Evolutionary conservation across 2,888 invertebrate genomes (phyloP), one percentile per base, ranked within the genome.

Genomic region (Psylliodes chrysocephalus): DNA sequence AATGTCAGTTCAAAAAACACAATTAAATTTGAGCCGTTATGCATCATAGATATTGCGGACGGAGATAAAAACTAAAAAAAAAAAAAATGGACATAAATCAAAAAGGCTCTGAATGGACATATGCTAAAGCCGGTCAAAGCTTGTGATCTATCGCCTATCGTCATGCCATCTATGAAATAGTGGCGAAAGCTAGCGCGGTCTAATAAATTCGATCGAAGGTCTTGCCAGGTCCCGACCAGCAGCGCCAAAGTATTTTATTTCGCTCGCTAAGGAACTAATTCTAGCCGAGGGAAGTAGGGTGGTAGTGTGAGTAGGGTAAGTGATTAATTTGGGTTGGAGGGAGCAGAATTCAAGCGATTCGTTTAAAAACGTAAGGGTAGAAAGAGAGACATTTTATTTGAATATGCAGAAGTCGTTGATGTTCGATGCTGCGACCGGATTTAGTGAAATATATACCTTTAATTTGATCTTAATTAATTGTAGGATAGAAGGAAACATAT

Each of bases 111-210:
- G 66, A 60, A 62, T 60, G 54, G 60, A 42, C 66, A 56, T 55
- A 47, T 35, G 54, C 38, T 61, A 53, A 61, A 46, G 46, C 44
- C 46, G 46, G 14, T 44, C 42, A 69, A 65, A 60, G 61, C 49
- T 19, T 38, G 25, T 55, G 54, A 62, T 62, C 40, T 40, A 40
- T 40, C 15, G 35, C 10, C 64, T 28, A 7, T 25, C 4, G 61
- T 66, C 60, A 63, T 71, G 78, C 80, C 80, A 73, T 77, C 79
- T 80, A 74, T 73, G 70, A 65, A 73, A 73, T 77, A 77, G 75
- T 75, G 77, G 79, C 74, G 70, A 67, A 77, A 79, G 74, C 75
- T 77, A 51, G 33, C 46, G 42, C 63, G 56, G 35, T 66, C 60
- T 47, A 49, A 59, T 33, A n/a, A 54, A 44, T 22, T 38, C 47